These are phyloP conservation scores for Zosterops hypoxanthus DNA, from an alignment of 2,113 vertebrate species.

Conservation along the genomic window DNA sequence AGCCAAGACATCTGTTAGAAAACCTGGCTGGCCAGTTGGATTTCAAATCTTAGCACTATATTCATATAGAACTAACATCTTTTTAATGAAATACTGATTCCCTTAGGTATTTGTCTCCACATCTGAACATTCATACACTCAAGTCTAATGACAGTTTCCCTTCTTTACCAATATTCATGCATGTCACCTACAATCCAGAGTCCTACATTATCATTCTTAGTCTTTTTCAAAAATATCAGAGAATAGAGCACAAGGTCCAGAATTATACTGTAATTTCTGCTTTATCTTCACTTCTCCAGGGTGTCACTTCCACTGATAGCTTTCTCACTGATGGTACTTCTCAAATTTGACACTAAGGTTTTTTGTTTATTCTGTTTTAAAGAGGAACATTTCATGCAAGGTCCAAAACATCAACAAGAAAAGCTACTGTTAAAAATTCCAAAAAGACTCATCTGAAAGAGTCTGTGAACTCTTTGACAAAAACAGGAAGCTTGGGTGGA, in stretches of 20 bases:
- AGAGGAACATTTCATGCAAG: neutral
- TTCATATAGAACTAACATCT: neutral
- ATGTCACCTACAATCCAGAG: neutral
- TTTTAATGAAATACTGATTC: neutral
- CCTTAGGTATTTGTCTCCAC: neutral
- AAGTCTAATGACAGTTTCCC: neutral
- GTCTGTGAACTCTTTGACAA: neutral
- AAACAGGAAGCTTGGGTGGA: neutral
- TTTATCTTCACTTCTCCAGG: neutral
- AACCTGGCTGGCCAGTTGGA: neutral
- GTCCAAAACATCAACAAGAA: neutral
- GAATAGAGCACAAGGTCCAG: neutral
- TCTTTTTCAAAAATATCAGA: neutral
- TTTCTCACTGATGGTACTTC: neutral
- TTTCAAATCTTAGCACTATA: neutral
- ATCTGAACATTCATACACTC: neutral
- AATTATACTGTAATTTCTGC: neutral
- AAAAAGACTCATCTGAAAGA: neutral
- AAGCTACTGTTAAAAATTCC: neutral
- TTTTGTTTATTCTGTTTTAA: neutral
- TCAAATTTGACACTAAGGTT: neutral
- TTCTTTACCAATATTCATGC: neutral
- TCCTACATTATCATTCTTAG: neutral
- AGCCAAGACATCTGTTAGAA: neutral
- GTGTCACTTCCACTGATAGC: neutral